Conservation (phyloP, 2,888 invertebrate genomes). For the Eulithis prunata region DNA sequence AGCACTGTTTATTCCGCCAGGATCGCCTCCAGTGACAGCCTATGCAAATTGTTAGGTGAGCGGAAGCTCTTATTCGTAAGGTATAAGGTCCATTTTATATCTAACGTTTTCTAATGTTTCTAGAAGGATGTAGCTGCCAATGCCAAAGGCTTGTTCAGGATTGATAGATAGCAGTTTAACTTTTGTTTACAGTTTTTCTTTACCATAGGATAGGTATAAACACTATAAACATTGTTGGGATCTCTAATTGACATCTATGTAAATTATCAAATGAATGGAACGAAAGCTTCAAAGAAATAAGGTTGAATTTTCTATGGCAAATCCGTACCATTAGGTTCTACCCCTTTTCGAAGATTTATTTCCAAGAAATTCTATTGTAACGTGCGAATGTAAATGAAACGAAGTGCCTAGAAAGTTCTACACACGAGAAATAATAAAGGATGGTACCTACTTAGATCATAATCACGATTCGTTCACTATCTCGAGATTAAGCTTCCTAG, state of each 20-base stretch:
- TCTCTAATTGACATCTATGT: neutral
- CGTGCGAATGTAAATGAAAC: too few species aligned
- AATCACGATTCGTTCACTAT: slow-evolving; percentile 30
- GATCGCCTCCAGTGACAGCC: slow-evolving; percentile 53
- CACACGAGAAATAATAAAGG: slow-evolving; percentile 14
- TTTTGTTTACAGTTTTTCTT: slow-evolving; percentile 25
- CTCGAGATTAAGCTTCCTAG: slow-evolving; percentile 23
- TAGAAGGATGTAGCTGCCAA: slow-evolving; percentile 22
- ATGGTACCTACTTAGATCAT: slow-evolving; percentile 28
- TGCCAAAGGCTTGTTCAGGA: slow-evolving; percentile 22
- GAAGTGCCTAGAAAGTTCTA: too few species aligned
- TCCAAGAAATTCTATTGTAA: too few species aligned
- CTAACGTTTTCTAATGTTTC: slow-evolving; percentile 20
- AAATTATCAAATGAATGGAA: neutral
- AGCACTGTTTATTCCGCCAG: slow-evolving; percentile 62
- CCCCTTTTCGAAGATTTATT: too few species aligned
- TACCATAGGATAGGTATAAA: neutral
- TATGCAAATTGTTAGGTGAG: slow-evolving; percentile 36
- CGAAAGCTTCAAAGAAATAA: too few species aligned
- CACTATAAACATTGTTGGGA: neutral
- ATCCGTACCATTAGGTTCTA: too few species aligned
- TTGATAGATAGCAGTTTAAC: slow-evolving; percentile 22
- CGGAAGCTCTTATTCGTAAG: slow-evolving; percentile 15
- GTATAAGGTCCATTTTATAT: slow-evolving; percentile 13
- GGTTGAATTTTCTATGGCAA: too few species aligned